Evolutionary conservation across 1,140 invertebrate species (phyloP).

Genomic region (Lucilia cuprina): DNA sequence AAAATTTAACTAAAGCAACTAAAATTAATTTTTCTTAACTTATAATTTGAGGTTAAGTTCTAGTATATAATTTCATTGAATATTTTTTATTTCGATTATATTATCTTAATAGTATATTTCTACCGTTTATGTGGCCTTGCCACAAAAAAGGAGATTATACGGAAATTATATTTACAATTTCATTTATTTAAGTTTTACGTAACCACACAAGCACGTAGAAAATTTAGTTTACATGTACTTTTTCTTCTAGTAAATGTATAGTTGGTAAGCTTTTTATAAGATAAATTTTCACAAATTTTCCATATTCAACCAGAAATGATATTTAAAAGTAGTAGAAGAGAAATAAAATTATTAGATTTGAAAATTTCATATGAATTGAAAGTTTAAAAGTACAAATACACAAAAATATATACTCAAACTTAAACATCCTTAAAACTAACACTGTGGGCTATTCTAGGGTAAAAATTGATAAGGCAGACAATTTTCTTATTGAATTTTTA

Average conservation of each 20-base stretch:
- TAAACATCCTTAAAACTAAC: neutral
- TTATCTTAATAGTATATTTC: neutral
- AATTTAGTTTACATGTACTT: neutral
- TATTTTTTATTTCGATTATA: neutral
- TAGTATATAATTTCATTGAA: too few relatives aligned
- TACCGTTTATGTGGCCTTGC: neutral
- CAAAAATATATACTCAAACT: neutral
- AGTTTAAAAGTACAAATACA: neutral
- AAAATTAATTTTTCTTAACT: too few relatives aligned
- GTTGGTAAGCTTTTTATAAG: slow-evolving; percentile 14
- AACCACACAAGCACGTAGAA: slow-evolving; percentile 37
- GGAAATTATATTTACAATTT: slow-evolving; percentile 40
- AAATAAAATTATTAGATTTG: neutral
- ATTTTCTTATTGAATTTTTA: too few relatives aligned
- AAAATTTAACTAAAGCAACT: too few relatives aligned
- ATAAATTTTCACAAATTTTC: slow-evolving; percentile 23
- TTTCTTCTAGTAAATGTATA: neutral
- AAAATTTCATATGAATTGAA: neutral
- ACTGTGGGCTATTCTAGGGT: neutral
- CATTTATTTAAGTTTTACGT: slow-evolving; percentile 37
- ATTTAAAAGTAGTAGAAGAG: neutral
- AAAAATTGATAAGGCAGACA: too few relatives aligned
- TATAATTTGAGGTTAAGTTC: too few relatives aligned
- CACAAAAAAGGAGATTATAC: slow-evolving; percentile 35
- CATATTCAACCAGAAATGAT: neutral